Percentiles rank a stretch among this genome's conserved stretches.
Conservation (phyloP, 2,113 vertebrate genomes). For the Mungos mungo region DNA sequence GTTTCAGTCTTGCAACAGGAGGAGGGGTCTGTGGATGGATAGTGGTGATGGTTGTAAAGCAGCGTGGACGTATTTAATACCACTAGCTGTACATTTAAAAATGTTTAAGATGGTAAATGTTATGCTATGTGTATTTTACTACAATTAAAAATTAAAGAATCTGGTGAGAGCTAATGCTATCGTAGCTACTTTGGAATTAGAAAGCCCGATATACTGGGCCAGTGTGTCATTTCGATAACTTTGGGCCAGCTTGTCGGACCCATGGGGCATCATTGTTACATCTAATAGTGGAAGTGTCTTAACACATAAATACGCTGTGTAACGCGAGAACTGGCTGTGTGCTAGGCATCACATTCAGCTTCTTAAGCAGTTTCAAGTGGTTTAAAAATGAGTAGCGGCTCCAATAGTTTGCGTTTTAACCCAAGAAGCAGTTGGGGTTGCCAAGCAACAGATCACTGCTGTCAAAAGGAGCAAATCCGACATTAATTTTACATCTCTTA, state of each 20-base stretch:
- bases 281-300: background rate
- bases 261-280: background rate
- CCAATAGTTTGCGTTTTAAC: background rate
- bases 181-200: background rate
- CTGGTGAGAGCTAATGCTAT: background rate
- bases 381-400: slow-evolving; percentile 28
- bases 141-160: background rate
- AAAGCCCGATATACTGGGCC: background rate
- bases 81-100: background rate
- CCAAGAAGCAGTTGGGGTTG: slow-evolving; percentile 41
- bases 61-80: background rate
- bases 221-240: background rate
- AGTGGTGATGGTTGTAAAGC: background rate
- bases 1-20: background rate
- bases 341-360: background rate
- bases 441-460: slow-evolving; percentile 29
- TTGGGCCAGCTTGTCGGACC: background rate
- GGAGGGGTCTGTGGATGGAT: background rate
- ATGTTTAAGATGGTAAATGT: background rate
- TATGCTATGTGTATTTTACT: background rate
- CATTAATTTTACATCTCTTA: slow-evolving; percentile 7
- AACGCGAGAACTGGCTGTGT: background rate
- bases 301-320: background rate
- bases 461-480: slow-evolving; percentile 19
- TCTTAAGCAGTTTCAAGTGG: background rate